These are phyloP conservation scores for Sternarchorhynchus goeldii DNA, from an alignment of 2,797 vertebrate genomes.

Conservation along the genomic window DNA sequence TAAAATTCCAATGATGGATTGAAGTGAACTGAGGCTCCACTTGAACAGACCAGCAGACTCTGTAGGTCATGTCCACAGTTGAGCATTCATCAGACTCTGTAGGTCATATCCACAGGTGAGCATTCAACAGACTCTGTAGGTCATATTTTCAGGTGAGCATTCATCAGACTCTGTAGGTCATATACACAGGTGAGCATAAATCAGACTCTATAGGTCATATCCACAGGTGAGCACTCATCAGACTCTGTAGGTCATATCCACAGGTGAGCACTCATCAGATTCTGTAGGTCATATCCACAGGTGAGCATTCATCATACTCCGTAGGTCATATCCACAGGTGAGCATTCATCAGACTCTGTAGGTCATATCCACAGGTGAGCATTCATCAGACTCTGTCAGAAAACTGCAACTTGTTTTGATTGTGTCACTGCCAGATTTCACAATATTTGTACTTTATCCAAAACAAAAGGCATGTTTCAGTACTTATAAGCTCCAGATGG, in stretches of 20 bases:
- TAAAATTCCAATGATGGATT: constrained; percentile 26
- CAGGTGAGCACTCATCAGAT: not conserved
- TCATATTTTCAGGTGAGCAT: not conserved
- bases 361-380: not conserved
- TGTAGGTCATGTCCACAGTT: not conserved
- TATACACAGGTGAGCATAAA: not conserved
- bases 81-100: not conserved
- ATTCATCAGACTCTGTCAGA: not conserved
- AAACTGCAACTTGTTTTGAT: not conserved
- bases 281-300: not conserved
- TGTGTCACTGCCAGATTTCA: not conserved
- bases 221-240: not conserved
- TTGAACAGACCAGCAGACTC: not conserved
- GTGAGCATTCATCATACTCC: not conserved
- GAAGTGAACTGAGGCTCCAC: constrained; percentile 21
- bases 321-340: not conserved
- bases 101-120: too few relatives aligned
- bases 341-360: not conserved
- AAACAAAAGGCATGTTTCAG: not conserved
- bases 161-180: not conserved
- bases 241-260: not conserved
- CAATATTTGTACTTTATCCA: not conserved
- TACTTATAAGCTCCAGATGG: not conserved
- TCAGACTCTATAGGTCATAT: not conserved
- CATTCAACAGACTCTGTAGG: not conserved